A percentile compares a stretch with the other conserved stretches of the same genome.
phyloP scores from a whole-genome alignment of 2,888 invertebrate species.

The Tortrix viridana region DNA sequence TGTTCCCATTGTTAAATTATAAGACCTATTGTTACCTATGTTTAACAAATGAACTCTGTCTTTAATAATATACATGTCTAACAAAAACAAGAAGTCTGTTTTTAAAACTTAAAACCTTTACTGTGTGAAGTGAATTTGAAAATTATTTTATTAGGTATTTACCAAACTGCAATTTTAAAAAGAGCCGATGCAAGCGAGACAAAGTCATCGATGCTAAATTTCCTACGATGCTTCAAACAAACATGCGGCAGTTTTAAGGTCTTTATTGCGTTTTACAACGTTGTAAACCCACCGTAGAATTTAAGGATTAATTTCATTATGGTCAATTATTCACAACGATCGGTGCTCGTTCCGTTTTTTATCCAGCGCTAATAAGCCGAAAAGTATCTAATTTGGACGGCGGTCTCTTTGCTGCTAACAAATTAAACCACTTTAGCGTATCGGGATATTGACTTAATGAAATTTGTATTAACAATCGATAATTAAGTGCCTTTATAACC shows the following conservation, averaged over 20 bases:
- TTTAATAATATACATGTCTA: too few relatives aligned
- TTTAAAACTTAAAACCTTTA: too few relatives aligned
- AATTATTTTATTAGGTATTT: too few relatives aligned
- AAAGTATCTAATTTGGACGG: slow-evolving; percentile 81
- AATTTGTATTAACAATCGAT: slow-evolving; percentile 82
- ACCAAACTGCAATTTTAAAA: background rate
- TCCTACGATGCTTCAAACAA: slow-evolving; percentile 44
- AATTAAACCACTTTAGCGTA: slow-evolving; percentile 84
- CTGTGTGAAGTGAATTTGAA: too few relatives aligned
- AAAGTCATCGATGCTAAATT: slow-evolving; percentile 20
- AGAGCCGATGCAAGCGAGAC: background rate
- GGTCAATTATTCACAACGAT: slow-evolving; percentile 83
- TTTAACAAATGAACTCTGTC: too few relatives aligned
- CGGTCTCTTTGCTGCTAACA: slow-evolving; percentile 82
- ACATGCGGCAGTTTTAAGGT: slow-evolving; percentile 72
- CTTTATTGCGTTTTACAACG: slow-evolving; percentile 82
- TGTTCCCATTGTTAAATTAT: too few relatives aligned
- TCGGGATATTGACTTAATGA: slow-evolving; percentile 70
- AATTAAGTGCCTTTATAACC: slow-evolving; percentile 78
- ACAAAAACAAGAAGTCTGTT: too few relatives aligned
- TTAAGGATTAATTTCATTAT: slow-evolving; percentile 84
- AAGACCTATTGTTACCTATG: too few relatives aligned
- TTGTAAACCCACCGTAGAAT: slow-evolving; percentile 83
- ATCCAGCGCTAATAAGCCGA: slow-evolving; percentile 79
- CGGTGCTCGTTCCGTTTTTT: slow-evolving; percentile 75